Base-by-base conservation (phyloP, 2,797 vertebrate genomes). In the Tachyglossus aculeatus region DNA sequence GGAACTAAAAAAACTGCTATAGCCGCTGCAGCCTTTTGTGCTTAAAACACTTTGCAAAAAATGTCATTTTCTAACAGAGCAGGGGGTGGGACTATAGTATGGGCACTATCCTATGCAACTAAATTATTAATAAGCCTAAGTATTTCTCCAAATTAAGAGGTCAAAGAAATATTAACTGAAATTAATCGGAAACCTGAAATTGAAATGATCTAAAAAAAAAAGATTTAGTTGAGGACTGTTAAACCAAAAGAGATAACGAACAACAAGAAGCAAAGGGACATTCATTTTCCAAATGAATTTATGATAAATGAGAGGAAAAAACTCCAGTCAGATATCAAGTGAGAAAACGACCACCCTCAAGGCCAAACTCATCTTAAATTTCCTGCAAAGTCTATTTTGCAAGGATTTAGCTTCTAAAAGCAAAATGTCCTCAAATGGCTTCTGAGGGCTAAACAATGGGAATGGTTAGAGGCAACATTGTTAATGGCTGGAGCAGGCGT, bases 381-480 rank as follows among this genome's bases (percentile, higher is more conserved):
- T 60, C 48, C 43, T 24, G 37, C 52, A 68, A 39, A 22, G 14
- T 50, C 37, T 32, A 52, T 66, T 63, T 53, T 75, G 51, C 66
- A 67, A 69, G 51, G 6, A 39, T 61, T 29, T 80, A 45, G 59
- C 52, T 73, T 73, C 44, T 50, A 77, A 79, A 77, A 41, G 48
- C 43, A 79, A 81, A 31, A 62, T 88, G 81, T 81, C 83, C 79
- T 87, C 65, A 77, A 54, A 75, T 77, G 75, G 50, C 79, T 71
- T 66, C 43, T 47, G 53, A 58, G 69, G 75, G 34, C 27, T 84
- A 69, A 77, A 81, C 77, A 68, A 77, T 67, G 72, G 77, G 82
- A 79, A 77, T 82, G 31, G 31, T 56, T 24, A 22, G 32, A 77
- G 75, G 50, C 56, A 40, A 47, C 57, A 57, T 55, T 9, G 22